Conservation (phyloP, 2,797 vertebrate species). For the Ctenopoma multispine region DNA sequence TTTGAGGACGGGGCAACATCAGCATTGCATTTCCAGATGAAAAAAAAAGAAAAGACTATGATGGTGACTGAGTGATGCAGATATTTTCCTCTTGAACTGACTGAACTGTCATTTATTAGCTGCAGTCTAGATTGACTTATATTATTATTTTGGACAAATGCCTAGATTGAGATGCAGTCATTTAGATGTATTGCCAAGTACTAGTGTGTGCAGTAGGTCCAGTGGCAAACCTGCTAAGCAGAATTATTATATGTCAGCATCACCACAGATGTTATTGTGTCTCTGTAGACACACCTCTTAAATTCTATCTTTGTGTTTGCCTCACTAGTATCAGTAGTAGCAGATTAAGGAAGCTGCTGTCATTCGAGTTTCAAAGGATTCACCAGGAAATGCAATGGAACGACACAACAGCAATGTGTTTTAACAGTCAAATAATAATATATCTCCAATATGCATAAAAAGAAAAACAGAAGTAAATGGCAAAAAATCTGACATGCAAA, state of each 20-base stretch:
- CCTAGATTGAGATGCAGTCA: conserved; percentile 58
- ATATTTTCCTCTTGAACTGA: conserved; percentile 54
- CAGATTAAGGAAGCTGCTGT: conserved; percentile 48
- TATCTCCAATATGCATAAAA: conserved; percentile 55
- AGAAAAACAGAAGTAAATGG: conserved; percentile 55
- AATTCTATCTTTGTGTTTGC: conserved; percentile 40
- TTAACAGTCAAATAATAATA: conserved; percentile 3
- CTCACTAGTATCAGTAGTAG: conserved; percentile 32
- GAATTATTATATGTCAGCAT: too few relatives aligned
- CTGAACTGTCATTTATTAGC: conserved; percentile 60
- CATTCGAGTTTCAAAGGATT: conserved; percentile 36
- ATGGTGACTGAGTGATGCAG: conserved; percentile 54
- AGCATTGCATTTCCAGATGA: conserved; percentile 29
- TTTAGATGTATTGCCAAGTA: conserved; percentile 59
- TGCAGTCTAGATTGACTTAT: conserved; percentile 51
- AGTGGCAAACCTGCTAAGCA: conserved; percentile 36
- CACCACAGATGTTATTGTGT: conserved; percentile 17
- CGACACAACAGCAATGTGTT: conserved; percentile 32
- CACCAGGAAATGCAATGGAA: conserved; percentile 34
- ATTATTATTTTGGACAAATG: conserved; percentile 64
- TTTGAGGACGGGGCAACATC: conserved; percentile 48
- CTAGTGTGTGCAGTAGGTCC: conserved; percentile 53
- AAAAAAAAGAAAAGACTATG: conserved; percentile 16
- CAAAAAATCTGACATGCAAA: too few relatives aligned
- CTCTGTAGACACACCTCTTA: conserved; percentile 17